A percentile compares a stretch with the other conserved stretches of the same genome.
Conservation (phyloP, 2,888 invertebrate genomes). For the Cephalotes varians region DNA sequence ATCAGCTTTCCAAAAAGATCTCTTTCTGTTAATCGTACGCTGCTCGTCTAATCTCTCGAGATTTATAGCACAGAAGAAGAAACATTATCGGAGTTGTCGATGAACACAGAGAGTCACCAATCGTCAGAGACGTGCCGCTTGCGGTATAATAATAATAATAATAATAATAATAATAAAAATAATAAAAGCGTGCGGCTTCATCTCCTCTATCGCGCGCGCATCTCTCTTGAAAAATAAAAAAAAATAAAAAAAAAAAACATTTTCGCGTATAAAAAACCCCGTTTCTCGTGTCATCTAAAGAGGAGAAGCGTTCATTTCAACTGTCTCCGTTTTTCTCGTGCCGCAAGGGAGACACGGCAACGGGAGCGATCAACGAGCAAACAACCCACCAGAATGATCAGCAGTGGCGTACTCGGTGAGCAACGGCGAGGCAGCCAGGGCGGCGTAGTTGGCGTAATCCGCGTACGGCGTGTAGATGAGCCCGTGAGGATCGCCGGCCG, state of each 20-base stretch:
- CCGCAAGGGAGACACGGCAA: constrained; percentile 26
- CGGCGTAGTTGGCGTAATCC: constrained; percentile 96
- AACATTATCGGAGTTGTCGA: background rate
- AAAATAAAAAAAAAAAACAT: constrained; percentile 2
- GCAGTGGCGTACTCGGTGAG: constrained; percentile 94
- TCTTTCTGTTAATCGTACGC: background rate
- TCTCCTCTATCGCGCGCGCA: background rate
- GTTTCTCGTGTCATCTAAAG: constrained; percentile 20
- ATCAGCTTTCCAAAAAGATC: background rate
- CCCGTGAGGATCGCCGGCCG: constrained; percentile 91
- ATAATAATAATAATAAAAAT: constrained; percentile 19
- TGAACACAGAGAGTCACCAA: constrained; percentile 34
- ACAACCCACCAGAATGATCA: constrained; percentile 98
- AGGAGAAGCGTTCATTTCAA: constrained; percentile 1
- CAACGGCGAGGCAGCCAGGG: constrained; percentile 92
- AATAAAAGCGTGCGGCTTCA: background rate
- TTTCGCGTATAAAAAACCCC: constrained; percentile 13
- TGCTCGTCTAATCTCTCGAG: constrained; percentile 19
- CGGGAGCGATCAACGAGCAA: constrained; percentile 89
- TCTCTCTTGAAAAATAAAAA: constrained; percentile 23
- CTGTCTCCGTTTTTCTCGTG: constrained; percentile 7
- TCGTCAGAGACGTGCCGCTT: background rate
- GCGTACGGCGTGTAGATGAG: constrained; percentile 96
- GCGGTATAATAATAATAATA: constrained; percentile 22
- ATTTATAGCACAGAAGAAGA: background rate